Evolutionary conservation across 2,113 vertebrate species (phyloP).

Genomic region (Halcyon senegalensis): DNA sequence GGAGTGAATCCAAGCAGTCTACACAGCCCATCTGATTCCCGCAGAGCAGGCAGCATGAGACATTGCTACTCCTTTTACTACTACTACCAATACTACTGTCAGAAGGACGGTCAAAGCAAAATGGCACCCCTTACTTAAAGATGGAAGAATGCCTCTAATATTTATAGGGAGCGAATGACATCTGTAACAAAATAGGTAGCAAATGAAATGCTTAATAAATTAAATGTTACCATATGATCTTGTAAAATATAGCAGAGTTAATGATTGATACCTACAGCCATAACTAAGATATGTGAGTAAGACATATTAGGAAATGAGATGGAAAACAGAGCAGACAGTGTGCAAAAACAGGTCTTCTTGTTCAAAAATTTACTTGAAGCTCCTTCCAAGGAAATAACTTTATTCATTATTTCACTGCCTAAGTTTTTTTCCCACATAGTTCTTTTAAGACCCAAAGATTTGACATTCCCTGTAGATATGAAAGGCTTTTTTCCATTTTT

Average conservation of each 20-base stretch:
- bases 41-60: background rate
- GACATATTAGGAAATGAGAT: background rate
- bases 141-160: background rate
- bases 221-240: background rate
- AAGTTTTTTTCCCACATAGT: background rate
- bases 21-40: background rate
- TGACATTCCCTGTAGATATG: background rate
- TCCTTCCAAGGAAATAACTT: background rate
- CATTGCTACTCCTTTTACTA: background rate
- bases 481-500: background rate
- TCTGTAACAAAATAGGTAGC: background rate
- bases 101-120: background rate
- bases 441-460: background rate
- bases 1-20: background rate
- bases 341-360: background rate
- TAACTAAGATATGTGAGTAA: background rate
- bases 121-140: background rate
- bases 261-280: background rate
- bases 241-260: background rate
- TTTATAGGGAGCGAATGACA: background rate
- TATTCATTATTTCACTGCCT: background rate
- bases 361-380: background rate
- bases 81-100: background rate
- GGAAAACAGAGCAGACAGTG: background rate
- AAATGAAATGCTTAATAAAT: background rate